Evolutionary conservation across 2,797 vertebrate genomes (phyloP).

Genomic region (Myotis pilosus): DNA sequence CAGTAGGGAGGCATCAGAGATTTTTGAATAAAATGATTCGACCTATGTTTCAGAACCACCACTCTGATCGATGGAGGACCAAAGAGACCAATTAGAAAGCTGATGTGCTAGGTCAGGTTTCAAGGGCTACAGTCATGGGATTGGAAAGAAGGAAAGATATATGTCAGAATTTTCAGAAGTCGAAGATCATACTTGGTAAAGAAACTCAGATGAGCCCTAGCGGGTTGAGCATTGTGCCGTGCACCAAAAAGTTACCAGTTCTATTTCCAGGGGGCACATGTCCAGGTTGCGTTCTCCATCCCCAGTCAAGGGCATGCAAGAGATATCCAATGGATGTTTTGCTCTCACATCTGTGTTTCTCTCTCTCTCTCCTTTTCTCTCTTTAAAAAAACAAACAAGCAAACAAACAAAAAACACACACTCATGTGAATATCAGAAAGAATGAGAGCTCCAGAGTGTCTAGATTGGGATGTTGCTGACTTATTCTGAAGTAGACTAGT

Average conservation of each 20-base stretch:
- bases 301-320: not conserved
- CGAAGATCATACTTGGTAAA: not conserved
- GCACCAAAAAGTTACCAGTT: not conserved
- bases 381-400: not conserved
- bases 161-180: not conserved
- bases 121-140: not conserved
- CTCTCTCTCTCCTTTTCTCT: not conserved
- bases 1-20: not conserved
- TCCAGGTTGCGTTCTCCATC: not conserved
- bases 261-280: not conserved
- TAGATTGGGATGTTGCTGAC: not conserved
- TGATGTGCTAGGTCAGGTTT: not conserved
- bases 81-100: not conserved
- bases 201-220: not conserved
- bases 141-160: not conserved
- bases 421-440: not conserved
- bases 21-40: not conserved
- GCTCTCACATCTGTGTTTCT: not conserved
- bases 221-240: not conserved
- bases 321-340: not conserved
- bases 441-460: not conserved
- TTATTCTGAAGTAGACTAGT: not conserved
- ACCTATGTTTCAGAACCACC: not conserved
- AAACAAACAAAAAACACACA: too few relatives aligned
- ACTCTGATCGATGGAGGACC: not conserved